Evolutionary conservation across 2,888 invertebrate genomes (phyloP), one percentile per base, ranked within the genome.

Genomic region (Erynnis tages): DNA sequence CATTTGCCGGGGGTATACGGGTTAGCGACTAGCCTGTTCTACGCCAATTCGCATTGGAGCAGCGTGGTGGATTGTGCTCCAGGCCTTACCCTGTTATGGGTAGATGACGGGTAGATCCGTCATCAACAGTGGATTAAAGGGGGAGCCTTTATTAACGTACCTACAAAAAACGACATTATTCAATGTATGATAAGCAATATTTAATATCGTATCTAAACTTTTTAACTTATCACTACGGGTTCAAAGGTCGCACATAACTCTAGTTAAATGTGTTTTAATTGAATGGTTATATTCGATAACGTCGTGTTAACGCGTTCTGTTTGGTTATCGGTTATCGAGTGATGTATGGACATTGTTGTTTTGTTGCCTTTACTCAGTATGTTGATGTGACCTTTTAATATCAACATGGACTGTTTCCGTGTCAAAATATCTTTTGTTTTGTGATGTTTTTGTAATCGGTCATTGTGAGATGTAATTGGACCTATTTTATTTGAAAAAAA

Each of bases 191-290:
- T 17, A 32, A 32, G n/a, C 11, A 44, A 30, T 1, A 30, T 44
- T 30, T 17, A 29, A 35, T 34, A 23, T 10, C 5, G 14, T 17
- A 48, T n/a, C 1, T 21, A 11, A 21, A 37, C 32, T 40, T 49
- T 16, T 25, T 44, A 37, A 49, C 17, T 49, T 49, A 49, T 52
- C 52, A 30, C 37, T 14, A 11, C 11, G 17, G 5, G 55, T 49
- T 58, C 52, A 55, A 44, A 46, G 55, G 52, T 48, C 40, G 30
- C 10, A 5, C 55, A 54, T 56, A 44, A 54, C 25, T 58, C 48
- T 53, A 54, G 45, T 57, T 56, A 49, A 59, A 59, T 56, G 60
- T 48, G 41, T 54, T 60, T 54, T 58, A 59, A 59, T 60, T 58
- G 46, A 57, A 56, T 53, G 34, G 30, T 41, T 53, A 59, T 52